Evolutionary conservation across 2,113 vertebrate species (phyloP).

Genomic region (Sphaerodactylus townsendi): DNA sequence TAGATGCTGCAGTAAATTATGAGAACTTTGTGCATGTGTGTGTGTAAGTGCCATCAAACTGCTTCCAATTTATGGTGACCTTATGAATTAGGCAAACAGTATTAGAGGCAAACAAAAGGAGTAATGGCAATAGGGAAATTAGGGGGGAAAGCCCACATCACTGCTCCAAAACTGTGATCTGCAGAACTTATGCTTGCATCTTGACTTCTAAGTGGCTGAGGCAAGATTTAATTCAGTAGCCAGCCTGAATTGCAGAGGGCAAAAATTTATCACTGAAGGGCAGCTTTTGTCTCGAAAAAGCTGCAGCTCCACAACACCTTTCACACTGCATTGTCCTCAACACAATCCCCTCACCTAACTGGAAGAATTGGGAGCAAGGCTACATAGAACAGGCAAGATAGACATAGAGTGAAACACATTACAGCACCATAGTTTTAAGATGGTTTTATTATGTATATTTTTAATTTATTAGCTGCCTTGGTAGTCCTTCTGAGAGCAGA

Average conservation of each 20-base stretch:
- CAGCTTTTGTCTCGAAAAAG: not conserved
- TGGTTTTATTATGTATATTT: too few relatives aligned
- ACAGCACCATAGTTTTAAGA: too few relatives aligned
- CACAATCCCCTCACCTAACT: not conserved
- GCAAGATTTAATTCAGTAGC: not conserved
- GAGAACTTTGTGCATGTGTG: not conserved
- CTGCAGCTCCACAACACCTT: not conserved
- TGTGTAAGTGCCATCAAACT: too few relatives aligned
- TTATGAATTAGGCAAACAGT: not conserved
- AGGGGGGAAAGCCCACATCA: not conserved
- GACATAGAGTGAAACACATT: not conserved
- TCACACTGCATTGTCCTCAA: not conserved
- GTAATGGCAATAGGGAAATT: not conserved
- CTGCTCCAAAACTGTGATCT: not conserved
- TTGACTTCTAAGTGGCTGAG: not conserved
- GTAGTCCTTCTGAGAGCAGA: too few relatives aligned
- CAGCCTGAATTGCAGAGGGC: not conserved
- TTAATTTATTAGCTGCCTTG: too few relatives aligned
- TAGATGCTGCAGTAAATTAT: not conserved
- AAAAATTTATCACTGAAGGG: not conserved
- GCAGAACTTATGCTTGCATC: not conserved
- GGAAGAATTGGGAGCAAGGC: not conserved
- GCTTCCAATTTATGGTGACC: too few relatives aligned
- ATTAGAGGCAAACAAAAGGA: not conserved
- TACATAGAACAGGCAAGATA: not conserved